phyloP scores from a whole-genome alignment of 2,113 vertebrate species.

The Ondatra zibethicus region DNA sequence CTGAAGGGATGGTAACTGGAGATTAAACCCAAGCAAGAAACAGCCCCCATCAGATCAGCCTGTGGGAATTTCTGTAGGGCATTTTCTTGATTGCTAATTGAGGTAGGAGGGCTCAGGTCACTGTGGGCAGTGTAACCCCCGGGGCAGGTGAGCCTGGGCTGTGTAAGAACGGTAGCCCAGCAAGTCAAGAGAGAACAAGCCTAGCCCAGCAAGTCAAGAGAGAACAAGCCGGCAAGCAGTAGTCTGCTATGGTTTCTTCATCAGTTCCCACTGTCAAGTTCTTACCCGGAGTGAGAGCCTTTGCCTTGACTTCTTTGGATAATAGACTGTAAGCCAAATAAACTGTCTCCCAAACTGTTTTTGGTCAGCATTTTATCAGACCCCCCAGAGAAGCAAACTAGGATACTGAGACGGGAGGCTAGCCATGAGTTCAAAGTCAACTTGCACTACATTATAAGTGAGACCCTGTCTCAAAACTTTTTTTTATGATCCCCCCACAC shows the following conservation, averaged over 20 bases:
- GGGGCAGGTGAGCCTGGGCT: background rate
- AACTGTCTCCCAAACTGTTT: background rate
- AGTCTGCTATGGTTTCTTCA: rapidly evolving
- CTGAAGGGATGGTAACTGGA: background rate
- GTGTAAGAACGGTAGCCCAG: background rate
- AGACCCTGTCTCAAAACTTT: background rate
- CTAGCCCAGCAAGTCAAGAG: background rate
- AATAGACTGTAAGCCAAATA: background rate
- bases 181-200: background rate
- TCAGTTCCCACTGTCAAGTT: background rate
- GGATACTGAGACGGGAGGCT: background rate
- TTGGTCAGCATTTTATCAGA: background rate
- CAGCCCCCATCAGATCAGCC: background rate
- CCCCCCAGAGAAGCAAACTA: background rate
- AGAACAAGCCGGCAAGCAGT: background rate
- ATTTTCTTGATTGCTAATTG: background rate
- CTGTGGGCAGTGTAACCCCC: background rate
- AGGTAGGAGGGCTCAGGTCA: background rate
- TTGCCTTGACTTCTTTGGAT: background rate
- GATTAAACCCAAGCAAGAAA: background rate
- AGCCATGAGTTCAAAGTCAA: background rate
- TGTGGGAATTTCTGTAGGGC: background rate
- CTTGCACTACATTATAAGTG: background rate
- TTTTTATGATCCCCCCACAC: background rate
- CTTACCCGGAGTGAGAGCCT: background rate